Base-by-base conservation (phyloP, 1,140 invertebrate genomes). In the Macrostomum lignano region DNA sequence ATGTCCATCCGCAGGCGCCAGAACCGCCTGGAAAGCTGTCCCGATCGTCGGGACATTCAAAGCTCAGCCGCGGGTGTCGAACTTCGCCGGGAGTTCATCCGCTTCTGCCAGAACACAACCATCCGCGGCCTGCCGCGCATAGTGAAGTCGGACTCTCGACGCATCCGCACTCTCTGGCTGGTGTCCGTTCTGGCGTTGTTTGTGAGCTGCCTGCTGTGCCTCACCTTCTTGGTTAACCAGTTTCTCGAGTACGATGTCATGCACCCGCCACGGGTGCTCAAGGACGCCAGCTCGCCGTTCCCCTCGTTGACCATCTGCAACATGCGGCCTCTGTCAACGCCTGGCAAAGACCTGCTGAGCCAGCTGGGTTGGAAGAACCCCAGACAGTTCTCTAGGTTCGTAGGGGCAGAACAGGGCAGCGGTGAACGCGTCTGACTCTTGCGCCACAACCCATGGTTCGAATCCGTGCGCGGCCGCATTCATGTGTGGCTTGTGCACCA, bases 191-290 rank as follows among this genome's bases (percentile, higher is more conserved):
- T 33, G 14, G 11, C 15, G 14, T 17, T 33, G 7, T n/a, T 11
- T 7, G 17, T 33, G 4, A 25, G 32, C 4, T 21, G 24, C 22
- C 14, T 20, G 4, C 22, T 20, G 13, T 33, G 32, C 26, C 11
- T 33, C 9, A 24, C 26, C 17, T 13, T 33, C 6, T 33, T 33
- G 11, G 7, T 20, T 13, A 10, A 6, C 3, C 13, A 14, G 4
- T 33, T 25, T 24, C 20, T 33, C 9, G 32, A 33, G 14, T 33
- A 33, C 17, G 26, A 33, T 24, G 32, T 33, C 20, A 33, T 33
- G 4, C 32, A 33, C 17, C 32, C 32, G 2, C 32, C 32, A 4
- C 5, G 32, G 17, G 32, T 33, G 3, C 19, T 33, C 10, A 33
- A 25, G 9, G 19, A 33, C 26, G 19, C 24, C 24, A 4, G 17